These are phyloP conservation scores for Spisula subtruncata DNA, from an alignment of 2,888 invertebrate genomes.

Conservation along the genomic window DNA sequence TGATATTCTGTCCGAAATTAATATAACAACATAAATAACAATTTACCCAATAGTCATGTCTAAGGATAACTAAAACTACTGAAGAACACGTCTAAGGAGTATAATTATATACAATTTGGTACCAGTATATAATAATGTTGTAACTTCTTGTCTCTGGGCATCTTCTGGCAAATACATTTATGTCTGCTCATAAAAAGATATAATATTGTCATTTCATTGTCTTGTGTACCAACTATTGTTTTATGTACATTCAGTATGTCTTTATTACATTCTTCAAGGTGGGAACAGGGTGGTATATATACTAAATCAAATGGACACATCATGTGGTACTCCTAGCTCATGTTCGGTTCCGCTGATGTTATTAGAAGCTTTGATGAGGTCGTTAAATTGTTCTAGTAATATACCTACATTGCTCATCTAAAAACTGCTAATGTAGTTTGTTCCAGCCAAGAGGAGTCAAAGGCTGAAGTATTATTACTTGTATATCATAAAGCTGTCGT, in stretches of 20 bases:
- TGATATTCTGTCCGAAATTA: too few relatives aligned
- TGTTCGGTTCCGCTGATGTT: neutral
- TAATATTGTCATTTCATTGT: constrained; percentile 7
- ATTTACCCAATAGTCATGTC: too few relatives aligned
- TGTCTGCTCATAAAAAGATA: neutral
- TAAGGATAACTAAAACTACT: too few relatives aligned
- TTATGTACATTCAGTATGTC: neutral
- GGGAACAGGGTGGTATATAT: neutral
- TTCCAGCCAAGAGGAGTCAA: too few relatives aligned
- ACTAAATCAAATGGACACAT: neutral
- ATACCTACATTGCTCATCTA: too few relatives aligned
- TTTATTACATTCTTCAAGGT: neutral
- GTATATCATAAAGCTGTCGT: too few relatives aligned
- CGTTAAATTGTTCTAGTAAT: neutral
- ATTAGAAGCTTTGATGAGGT: neutral
- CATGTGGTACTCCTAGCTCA: neutral
- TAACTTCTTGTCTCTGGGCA: neutral
- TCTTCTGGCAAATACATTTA: constrained; percentile 22
- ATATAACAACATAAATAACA: too few relatives aligned
- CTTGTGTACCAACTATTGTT: neutral
- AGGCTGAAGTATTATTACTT: too few relatives aligned
- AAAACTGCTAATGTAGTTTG: too few relatives aligned
- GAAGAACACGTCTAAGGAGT: too few relatives aligned
- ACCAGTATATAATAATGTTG: neutral
- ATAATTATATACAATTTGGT: too few relatives aligned